Evolutionary conservation across 2,888 invertebrate species (phyloP).

Genomic region (Chymomyza amoena): DNA sequence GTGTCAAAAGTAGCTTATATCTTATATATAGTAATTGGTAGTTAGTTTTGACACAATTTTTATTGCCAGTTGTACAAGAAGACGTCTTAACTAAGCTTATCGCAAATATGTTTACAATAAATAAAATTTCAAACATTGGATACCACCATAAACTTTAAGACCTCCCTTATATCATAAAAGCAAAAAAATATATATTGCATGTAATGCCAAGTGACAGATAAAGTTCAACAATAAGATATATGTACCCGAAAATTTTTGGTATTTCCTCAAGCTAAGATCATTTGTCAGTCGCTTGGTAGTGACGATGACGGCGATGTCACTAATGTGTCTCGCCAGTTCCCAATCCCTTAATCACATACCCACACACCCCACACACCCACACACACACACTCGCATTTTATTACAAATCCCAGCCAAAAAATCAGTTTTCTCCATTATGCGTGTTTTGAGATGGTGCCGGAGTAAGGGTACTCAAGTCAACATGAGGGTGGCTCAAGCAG

Average conservation of each 20-base stretch:
- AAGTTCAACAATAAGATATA: background rate
- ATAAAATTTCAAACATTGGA: background rate
- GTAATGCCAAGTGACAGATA: background rate
- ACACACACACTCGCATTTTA: background rate
- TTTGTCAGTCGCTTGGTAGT: conserved; percentile 45
- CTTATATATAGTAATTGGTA: background rate
- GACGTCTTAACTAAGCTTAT: background rate
- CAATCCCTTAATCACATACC: background rate
- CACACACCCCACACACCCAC: no score
- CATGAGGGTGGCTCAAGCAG: background rate
- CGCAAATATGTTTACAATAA: background rate
- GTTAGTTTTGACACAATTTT: background rate
- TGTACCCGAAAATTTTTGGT: background rate
- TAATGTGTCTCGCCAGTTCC: background rate
- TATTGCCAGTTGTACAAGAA: background rate
- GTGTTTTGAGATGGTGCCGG: background rate
- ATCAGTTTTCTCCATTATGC: conserved; percentile 48
- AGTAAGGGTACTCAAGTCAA: conserved; percentile 3
- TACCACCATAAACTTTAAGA: background rate
- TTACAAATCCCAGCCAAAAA: conserved; percentile 14
- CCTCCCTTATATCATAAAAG: background rate
- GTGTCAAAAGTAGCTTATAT: background rate
- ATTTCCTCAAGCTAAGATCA: conserved; percentile 59
- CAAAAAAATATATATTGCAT: background rate
- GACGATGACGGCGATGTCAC: background rate